Conservation (phyloP, 2,888 invertebrate genomes). For the Thumatha senex region DNA sequence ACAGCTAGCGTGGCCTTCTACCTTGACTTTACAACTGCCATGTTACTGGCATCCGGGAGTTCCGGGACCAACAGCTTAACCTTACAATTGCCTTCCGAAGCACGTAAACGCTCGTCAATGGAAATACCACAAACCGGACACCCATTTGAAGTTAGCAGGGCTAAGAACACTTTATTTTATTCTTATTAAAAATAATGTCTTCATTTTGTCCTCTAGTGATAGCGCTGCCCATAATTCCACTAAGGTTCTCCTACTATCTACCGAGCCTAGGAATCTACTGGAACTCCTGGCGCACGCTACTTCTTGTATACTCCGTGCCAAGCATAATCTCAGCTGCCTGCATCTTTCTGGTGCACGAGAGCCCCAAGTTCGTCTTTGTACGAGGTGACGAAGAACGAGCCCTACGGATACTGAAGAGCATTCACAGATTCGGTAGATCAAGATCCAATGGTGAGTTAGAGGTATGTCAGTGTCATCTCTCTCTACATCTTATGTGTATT, state of each 20-base stretch:
- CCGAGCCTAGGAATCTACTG: conserved; percentile 75
- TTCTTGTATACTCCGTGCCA: conserved; percentile 77
- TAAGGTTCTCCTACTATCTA: conserved; percentile 61
- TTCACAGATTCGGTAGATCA: conserved; percentile 55
- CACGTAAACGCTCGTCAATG: no score
- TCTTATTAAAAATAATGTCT: no score
- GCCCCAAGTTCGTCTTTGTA: conserved; percentile 87
- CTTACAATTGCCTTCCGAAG: no score
- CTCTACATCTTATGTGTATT: no score
- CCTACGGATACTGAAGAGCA: conserved; percentile 60
- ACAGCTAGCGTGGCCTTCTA: no score
- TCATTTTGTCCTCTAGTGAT: conserved; percentile 70
- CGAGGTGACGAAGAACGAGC: conserved; percentile 83
- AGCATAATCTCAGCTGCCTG: conserved; percentile 83
- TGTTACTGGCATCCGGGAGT: no score
- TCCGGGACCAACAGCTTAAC: no score
- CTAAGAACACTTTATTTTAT: no score
- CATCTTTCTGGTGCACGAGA: conserved; percentile 86
- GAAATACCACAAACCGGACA: no score
- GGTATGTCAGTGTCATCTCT: no score
- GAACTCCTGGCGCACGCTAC: conserved; percentile 85
- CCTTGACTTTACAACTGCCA: no score
- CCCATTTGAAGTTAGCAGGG: no score
- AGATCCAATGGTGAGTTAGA: conserved; percentile 41
- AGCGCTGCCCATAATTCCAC: conserved; percentile 86